phyloP scores from a whole-genome alignment of 1,140 invertebrate genomes.

The Tyrophagus putrescentiae region DNA sequence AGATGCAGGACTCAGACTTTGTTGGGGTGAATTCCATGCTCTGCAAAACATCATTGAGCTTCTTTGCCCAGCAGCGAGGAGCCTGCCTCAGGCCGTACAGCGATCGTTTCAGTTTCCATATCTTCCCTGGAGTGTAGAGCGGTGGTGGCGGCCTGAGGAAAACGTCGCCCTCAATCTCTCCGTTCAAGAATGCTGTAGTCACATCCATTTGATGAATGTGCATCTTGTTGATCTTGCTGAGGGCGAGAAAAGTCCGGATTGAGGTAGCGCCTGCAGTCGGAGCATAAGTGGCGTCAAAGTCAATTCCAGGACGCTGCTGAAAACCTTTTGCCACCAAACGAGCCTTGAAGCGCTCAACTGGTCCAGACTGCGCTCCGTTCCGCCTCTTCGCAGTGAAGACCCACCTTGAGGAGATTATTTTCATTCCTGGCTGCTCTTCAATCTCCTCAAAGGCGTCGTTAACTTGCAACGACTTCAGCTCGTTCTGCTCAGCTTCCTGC shows the following conservation, averaged over 20 bases:
- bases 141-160: neutral
- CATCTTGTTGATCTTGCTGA: no score
- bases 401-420: neutral
- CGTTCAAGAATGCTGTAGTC: no score
- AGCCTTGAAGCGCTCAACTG: no score
- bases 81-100: neutral
- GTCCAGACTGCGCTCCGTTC: no score
- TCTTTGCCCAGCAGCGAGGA: no score
- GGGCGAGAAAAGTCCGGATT: no score
- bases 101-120: neutral
- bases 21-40: neutral
- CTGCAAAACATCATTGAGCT: neutral
- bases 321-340: neutral
- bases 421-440: no score
- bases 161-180: neutral
- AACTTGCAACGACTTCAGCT: no score
- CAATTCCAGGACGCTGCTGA: neutral
- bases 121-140: neutral
- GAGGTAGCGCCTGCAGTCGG: neutral
- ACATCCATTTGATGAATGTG: no score
- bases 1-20: neutral
- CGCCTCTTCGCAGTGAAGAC: neutral
- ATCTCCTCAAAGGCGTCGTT: no score
- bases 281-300: neutral
- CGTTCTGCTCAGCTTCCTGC: no score